Evolutionary conservation across 2,888 invertebrate genomes (phyloP), one percentile per base, ranked within the genome.

Genomic region (Drosophila bunnanda): DNA sequence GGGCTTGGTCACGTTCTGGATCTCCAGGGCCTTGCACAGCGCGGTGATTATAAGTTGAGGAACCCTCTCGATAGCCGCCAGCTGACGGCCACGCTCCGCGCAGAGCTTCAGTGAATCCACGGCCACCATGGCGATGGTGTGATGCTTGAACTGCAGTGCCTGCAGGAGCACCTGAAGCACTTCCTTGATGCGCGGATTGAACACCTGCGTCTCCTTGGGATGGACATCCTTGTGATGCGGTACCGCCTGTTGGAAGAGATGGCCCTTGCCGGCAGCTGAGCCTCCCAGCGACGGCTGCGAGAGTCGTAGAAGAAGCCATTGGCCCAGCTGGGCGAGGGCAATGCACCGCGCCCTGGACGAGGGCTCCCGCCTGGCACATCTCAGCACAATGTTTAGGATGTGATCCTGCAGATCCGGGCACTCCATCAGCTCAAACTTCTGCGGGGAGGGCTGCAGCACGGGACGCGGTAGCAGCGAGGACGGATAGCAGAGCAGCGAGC

Each of bases 301-400:
- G 1, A 93, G 78, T 39, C 90, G 91, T 67, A 92, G 77, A 5
- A 92, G 78, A 28, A 92, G 82, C 93, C 93, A 93, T 80, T 94
- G 94, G 2, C 97, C 96, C 58, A 98, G 94, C 55, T 97, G 96
- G 64, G 97, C 96, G 4, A 98, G 94, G 38, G 98, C 97, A 77
- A 98, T 96, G 89, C 97, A 97, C 76, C 98, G 95, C 30, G 98
- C 98, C 88, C 95, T 94, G 20, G 96, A 97, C 58, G 96, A 96
- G 67, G 97, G 97, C 93, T 98, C 98, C 53, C 96, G 94, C 65
- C 97, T 95, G 30, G 98, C 98, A 85, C 97, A 96, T 87, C 97
- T 95, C 80, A 98, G 93, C 62, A 98, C 94, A 83, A 98, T 96
- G 90, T 96, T 96, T 44, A 98, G 94, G 59, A 98, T 96, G 90